phyloP scores from a whole-genome alignment of 2,113 vertebrate genomes.

The Microcebus griseorufus region DNA sequence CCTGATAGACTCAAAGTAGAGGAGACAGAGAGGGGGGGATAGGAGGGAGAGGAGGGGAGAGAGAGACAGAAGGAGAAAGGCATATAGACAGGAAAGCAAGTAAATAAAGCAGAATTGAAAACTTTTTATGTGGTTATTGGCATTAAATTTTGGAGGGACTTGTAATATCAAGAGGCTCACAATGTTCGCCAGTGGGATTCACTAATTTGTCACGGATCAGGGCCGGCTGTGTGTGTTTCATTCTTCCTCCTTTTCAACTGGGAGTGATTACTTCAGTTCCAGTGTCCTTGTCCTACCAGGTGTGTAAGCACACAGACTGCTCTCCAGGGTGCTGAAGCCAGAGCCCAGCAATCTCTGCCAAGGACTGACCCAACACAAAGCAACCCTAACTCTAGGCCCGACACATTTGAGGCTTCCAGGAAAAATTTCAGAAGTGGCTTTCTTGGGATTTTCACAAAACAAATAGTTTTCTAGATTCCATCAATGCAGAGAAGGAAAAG shows the following conservation, averaged over 20 bases:
- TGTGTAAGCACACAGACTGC: background rate
- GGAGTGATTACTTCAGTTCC: background rate
- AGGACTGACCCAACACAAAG: background rate
- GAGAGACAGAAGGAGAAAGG: background rate
- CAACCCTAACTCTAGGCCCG: background rate
- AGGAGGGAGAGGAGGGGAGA: background rate
- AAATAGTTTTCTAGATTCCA: background rate
- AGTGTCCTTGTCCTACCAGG: background rate
- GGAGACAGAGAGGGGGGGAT: background rate
- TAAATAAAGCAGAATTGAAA: background rate
- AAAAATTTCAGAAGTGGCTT: slow-evolving; percentile 24
- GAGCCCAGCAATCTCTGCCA: background rate
- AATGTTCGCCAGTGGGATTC: background rate
- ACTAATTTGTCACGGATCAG: background rate
- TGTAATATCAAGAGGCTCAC: slow-evolving; percentile 9
- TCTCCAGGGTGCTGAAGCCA: slow-evolving; percentile 65
- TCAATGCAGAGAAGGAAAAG: background rate
- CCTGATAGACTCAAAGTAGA: background rate
- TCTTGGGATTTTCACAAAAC: background rate
- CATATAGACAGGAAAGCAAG: background rate
- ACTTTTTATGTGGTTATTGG: background rate
- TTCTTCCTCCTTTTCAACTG: background rate
- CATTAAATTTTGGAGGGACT: background rate
- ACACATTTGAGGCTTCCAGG: background rate
- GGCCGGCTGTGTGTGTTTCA: background rate